Evolutionary conservation across 2,797 vertebrate species (phyloP).

Genomic region (Smutsia gigantea): DNA sequence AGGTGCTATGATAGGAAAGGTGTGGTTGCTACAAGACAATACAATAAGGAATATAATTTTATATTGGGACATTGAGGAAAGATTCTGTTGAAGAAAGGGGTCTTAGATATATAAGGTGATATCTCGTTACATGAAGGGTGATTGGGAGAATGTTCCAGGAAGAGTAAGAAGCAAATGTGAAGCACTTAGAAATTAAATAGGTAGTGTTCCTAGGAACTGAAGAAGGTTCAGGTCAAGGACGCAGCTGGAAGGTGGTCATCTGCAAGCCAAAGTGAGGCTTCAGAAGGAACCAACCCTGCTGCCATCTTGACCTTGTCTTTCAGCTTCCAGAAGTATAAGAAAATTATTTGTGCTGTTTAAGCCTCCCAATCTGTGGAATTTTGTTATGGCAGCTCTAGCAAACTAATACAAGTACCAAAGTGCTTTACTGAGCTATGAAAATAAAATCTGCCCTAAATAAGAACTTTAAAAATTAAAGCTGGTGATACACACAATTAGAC

Average conservation of each 20-base stretch:
- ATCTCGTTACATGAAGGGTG: background rate
- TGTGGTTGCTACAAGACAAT: background rate
- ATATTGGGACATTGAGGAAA: background rate
- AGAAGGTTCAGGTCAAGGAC: background rate
- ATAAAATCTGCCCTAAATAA: background rate
- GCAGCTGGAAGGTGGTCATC: background rate
- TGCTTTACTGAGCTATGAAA: background rate
- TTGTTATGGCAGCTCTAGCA: accelerated
- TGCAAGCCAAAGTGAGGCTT: background rate
- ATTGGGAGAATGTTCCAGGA: background rate
- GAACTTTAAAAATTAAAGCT: background rate
- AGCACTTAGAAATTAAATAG: background rate
- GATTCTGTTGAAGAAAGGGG: background rate
- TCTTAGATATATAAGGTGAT: background rate
- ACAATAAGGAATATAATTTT: background rate
- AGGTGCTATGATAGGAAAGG: background rate
- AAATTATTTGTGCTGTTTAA: background rate
- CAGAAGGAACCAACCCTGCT: background rate
- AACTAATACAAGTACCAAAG: background rate
- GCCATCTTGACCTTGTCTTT: background rate
- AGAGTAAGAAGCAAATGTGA: background rate
- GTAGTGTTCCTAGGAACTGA: background rate
- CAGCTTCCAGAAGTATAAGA: background rate
- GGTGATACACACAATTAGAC: background rate
- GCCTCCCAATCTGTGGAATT: accelerated